These are phyloP conservation scores for Helicoverpa zea DNA, from an alignment of 1,140 invertebrate genomes.

Conservation along the genomic window DNA sequence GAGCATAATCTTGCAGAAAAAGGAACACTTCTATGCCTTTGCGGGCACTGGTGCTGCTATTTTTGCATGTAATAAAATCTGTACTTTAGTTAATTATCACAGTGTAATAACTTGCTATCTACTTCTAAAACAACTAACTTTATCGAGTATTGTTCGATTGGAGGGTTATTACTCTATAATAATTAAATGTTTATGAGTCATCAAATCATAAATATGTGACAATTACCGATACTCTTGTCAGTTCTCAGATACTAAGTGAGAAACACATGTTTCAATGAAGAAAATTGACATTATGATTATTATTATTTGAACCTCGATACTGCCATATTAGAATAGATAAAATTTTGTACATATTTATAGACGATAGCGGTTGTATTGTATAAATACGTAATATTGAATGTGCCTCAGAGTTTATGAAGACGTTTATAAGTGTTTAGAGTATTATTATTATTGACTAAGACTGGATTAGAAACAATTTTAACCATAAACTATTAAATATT, in stretches of 20 bases:
- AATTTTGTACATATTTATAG: slow-evolving; percentile 77
- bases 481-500: slow-evolving; percentile 31
- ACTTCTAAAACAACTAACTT: too few relatives aligned
- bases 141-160: neutral
- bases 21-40: too few relatives aligned
- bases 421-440: slow-evolving; percentile 50
- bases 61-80: neutral
- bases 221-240: slow-evolving; percentile 18
- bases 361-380: slow-evolving; percentile 56
- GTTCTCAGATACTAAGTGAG: slow-evolving; percentile 9
- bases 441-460: slow-evolving; percentile 61
- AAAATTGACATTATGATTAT: slow-evolving; percentile 58
- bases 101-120: too few relatives aligned
- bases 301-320: slow-evolving; percentile 76
- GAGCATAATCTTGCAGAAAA: neutral
- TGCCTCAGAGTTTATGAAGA: slow-evolving; percentile 80
- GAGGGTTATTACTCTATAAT: neutral
- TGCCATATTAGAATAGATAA: slow-evolving; percentile 81
- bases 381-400: slow-evolving; percentile 81
- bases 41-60: too few relatives aligned
- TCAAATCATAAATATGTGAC: slow-evolving; percentile 27
- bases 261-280: slow-evolving; percentile 17
- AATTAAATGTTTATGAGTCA: neutral
- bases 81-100: too few relatives aligned
- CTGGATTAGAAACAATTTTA: slow-evolving; percentile 56